Base-by-base conservation (phyloP, 2,888 invertebrate species). In the Andrena minutula region DNA sequence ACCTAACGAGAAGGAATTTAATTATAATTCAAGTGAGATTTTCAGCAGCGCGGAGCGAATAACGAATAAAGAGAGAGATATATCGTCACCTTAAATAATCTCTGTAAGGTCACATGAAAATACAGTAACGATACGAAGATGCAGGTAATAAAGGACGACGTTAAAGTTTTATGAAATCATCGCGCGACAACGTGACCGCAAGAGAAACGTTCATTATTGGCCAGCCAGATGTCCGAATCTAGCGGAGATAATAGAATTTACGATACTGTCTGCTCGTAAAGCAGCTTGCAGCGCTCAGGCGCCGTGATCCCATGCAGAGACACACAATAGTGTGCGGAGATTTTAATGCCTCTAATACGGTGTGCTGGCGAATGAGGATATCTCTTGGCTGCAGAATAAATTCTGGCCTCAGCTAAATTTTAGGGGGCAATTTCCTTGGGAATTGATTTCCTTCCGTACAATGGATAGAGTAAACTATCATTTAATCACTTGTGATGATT, bases 101-200 rank as follows among this genome's bases (percentile, higher is more conserved):
- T 30, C 20, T 32, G 35, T 65, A 58, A 65, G 32, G 76, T 65
- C 58, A 60, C 32, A 12, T 7, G 0, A 8, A 28, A 63, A 63
- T 30, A 3, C 30, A 30, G 63, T 58, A 7, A 47, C 20, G 2
- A 60, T 12, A 35, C 23, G 16, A 26, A 10, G 32, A 32, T 20
- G 26, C 64, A 49, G 28, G 35, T 23, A 26, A 49, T 60, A 35
- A 60, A 60, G 49, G 28, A 35, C 7, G 20, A 5, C 60, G 23
- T 74, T 61, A 60, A 26, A 69, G 23, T 58, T 76, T 76, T 60
- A 76, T 76, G 69, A 75, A 75, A 79, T 64, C 23, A 47, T 63
- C 32, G 2, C 6, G 47, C 7, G 35, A 26, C 35, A 23, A 28
- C 10, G n/a, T 35, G 30, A 0, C 1, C 8, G 2, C 3, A 7